Percentiles rank a stretch among this genome's conserved stretches.
Conservation (phyloP, 2,888 invertebrate species). For the Leucophenga montana region DNA sequence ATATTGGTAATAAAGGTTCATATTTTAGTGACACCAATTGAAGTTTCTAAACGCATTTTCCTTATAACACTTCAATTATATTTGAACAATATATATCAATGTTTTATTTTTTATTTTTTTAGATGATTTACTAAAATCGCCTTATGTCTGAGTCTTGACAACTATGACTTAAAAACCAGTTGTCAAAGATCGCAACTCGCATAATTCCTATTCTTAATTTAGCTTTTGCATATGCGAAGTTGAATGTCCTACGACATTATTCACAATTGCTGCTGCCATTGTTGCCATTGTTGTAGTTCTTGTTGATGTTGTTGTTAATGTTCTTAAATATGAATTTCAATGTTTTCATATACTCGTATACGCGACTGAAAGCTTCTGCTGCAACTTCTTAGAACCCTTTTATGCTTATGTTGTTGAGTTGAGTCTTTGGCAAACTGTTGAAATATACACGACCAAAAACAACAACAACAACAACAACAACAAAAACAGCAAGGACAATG, state of each 20-base stretch:
- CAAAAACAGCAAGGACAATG: slow-evolving; percentile 50
- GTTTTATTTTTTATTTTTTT: no score
- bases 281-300: slow-evolving; percentile 17
- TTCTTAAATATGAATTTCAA: slow-evolving; percentile 58
- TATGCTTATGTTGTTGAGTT: neutral
- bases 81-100: no score
- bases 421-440: slow-evolving; percentile 41
- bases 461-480: slow-evolving; percentile 50
- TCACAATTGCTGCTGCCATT: slow-evolving; percentile 8
- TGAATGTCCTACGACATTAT: slow-evolving; percentile 31
- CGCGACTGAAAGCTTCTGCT: neutral
- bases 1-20: no score
- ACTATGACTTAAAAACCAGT: neutral
- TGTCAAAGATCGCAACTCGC: neutral
- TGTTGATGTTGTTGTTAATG: slow-evolving; percentile 47
- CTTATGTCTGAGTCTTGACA: no score
- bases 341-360: slow-evolving; percentile 47
- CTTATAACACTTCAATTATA: no score
- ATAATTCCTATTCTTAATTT: neutral
- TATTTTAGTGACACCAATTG: no score
- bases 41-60: no score
- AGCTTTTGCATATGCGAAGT: slow-evolving; percentile 24
- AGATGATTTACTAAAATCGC: no score
- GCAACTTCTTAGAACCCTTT: neutral
- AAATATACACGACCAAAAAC: slow-evolving; percentile 40